phyloP scores from a whole-genome alignment of 2,797 vertebrate genomes.

The Streptopelia turtur region DNA sequence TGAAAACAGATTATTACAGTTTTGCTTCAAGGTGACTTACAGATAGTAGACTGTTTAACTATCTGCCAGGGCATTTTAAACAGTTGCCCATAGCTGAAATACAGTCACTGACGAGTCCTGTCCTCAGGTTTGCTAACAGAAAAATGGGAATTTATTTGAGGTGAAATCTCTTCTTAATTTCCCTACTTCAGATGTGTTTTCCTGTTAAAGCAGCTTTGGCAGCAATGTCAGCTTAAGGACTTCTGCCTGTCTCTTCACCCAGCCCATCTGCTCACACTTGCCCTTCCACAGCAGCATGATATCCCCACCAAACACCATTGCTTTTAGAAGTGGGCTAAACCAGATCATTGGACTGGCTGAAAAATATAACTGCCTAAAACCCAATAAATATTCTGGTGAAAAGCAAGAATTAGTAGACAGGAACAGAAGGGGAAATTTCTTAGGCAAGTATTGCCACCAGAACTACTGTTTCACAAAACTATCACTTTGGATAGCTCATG shows the following conservation, averaged over 20 bases:
- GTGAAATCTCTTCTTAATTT: neutral
- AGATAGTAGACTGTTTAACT: neutral
- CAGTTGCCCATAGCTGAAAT: neutral
- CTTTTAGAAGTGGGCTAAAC: neutral
- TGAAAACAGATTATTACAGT: neutral
- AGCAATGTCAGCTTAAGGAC: neutral
- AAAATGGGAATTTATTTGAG: neutral
- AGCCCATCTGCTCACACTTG: neutral
- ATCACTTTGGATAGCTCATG: accelerated
- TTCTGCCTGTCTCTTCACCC: neutral
- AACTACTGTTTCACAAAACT: neutral
- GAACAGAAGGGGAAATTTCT: neutral
- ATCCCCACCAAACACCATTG: neutral
- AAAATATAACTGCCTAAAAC: neutral
- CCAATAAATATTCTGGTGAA: neutral
- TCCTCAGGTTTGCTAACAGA: neutral
- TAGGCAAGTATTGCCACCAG: neutral
- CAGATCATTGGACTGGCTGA: neutral
- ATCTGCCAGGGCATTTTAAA: neutral
- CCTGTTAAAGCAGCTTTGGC: neutral
- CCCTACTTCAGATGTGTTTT: neutral
- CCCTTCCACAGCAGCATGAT: neutral
- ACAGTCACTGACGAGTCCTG: neutral
- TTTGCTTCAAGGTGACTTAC: neutral
- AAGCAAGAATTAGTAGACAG: neutral